phyloP scores from a whole-genome alignment of 2,113 vertebrate species.

The Clarias macrocephalus region DNA sequence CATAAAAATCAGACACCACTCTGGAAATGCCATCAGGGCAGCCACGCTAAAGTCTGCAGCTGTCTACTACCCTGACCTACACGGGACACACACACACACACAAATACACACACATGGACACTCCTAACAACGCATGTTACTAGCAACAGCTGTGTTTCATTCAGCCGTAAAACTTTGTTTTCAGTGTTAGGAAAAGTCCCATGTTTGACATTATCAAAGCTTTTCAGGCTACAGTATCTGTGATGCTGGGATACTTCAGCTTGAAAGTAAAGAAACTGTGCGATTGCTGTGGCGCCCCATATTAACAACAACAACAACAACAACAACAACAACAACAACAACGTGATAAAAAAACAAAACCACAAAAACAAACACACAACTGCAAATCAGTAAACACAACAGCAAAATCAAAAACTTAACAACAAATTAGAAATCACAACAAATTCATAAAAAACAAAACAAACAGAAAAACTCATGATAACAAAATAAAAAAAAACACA shows the following conservation, averaged over 20 bases:
- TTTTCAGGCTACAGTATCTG: neutral
- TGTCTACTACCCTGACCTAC: slow-evolving; percentile 53
- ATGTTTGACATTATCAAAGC: neutral
- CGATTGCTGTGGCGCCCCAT: neutral
- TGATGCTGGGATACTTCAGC: neutral
- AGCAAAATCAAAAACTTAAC: neutral
- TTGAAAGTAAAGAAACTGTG: neutral
- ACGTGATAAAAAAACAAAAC: neutral
- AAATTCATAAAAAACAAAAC: neutral
- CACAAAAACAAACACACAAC: neutral
- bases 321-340: neutral
- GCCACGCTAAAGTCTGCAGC: slow-evolving; percentile 42
- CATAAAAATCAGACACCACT: slow-evolving; percentile 71
- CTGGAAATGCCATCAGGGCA: slow-evolving; percentile 72
- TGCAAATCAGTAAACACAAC: neutral
- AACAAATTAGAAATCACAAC: neutral
- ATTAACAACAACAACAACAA: neutral
- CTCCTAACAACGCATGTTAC: slow-evolving; percentile 46
- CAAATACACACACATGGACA: slow-evolving; percentile 36
- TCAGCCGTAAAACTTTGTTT: slow-evolving; percentile 1
- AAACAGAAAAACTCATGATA: neutral
- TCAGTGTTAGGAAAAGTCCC: neutral
- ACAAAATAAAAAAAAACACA: neutral
- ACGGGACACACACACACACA: slow-evolving; percentile 38
- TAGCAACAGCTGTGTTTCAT: slow-evolving; percentile 41